Conservation (phyloP, 2,797 vertebrate species). For the Peromyscus nudipes region DNA sequence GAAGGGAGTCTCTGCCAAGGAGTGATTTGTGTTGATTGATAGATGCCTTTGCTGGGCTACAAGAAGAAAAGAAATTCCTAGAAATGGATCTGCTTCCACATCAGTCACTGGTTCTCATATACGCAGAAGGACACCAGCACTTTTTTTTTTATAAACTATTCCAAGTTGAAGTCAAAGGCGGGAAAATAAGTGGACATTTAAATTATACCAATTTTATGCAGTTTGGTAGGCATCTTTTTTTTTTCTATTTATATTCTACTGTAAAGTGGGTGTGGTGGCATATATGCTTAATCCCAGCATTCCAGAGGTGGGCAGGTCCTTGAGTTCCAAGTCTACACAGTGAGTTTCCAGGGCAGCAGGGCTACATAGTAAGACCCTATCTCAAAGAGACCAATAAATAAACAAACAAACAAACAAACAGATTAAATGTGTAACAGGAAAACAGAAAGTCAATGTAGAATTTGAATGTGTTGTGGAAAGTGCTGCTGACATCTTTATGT, state of each 20-base stretch:
- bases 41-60: not conserved
- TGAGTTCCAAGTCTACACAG: not conserved
- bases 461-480: not conserved
- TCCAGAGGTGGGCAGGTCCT: not conserved
- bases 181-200: not conserved
- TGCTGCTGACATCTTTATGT: not conserved
- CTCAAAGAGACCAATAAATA: not conserved
- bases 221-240: not conserved
- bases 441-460: not conserved
- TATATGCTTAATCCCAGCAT: not conserved
- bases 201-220: not conserved
- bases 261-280: not conserved
- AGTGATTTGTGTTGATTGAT: slow-evolving; percentile 51
- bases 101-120: not conserved
- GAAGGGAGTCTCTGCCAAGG: slow-evolving; percentile 49
- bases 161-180: not conserved
- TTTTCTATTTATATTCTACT: not conserved
- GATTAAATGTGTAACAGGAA: not conserved
- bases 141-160: not conserved
- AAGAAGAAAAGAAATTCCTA: slow-evolving; percentile 56
- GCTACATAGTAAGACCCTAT: not conserved
- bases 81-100: slow-evolving; percentile 3
- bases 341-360: not conserved
- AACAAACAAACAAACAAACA: not conserved
- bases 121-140: not conserved